phyloP scores from a whole-genome alignment of 2,888 invertebrate species.

The Caenorhabditis macrosperma region DNA sequence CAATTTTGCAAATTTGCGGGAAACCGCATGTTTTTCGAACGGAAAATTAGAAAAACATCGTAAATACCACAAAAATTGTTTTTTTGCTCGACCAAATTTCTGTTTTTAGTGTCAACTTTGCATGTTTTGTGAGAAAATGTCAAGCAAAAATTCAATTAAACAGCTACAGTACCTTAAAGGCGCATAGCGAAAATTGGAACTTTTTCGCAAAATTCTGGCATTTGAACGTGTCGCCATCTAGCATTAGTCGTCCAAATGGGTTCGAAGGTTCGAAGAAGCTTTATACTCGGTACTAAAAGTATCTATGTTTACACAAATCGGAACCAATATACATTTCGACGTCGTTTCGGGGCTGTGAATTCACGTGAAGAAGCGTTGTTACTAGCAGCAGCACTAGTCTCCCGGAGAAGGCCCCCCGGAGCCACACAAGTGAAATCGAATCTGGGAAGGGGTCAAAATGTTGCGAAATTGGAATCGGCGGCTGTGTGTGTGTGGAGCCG shows the following conservation, averaged over 20 bases:
- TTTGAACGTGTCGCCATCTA: background rate
- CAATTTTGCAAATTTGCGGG: background rate
- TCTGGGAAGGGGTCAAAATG: constrained; percentile 9
- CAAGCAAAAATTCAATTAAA: too few relatives aligned
- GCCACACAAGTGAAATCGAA: constrained; percentile 35
- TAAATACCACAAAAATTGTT: background rate
- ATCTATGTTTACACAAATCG: constrained; percentile 59
- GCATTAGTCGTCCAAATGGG: constrained; percentile 4
- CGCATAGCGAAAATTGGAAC: too few relatives aligned
- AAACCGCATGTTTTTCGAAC: background rate
- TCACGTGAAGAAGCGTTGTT: background rate
- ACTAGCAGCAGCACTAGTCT: background rate
- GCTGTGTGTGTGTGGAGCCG: too few relatives aligned
- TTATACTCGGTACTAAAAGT: constrained; percentile 28
- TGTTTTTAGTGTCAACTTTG: background rate
- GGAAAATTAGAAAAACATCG: too few relatives aligned
- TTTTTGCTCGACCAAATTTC: background rate
- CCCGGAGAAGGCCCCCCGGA: constrained; percentile 13
- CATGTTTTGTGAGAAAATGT: background rate
- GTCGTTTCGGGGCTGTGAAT: background rate
- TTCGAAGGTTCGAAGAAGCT: background rate
- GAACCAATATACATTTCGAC: constrained; percentile 55
- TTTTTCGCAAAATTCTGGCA: too few relatives aligned
- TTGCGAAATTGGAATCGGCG: too few relatives aligned
- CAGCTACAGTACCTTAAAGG: too few relatives aligned